A percentile compares a stretch with the other conserved stretches of the same genome.
phyloP scores from a whole-genome alignment of 2,113 vertebrate species.

The Sorex fumeus region DNA sequence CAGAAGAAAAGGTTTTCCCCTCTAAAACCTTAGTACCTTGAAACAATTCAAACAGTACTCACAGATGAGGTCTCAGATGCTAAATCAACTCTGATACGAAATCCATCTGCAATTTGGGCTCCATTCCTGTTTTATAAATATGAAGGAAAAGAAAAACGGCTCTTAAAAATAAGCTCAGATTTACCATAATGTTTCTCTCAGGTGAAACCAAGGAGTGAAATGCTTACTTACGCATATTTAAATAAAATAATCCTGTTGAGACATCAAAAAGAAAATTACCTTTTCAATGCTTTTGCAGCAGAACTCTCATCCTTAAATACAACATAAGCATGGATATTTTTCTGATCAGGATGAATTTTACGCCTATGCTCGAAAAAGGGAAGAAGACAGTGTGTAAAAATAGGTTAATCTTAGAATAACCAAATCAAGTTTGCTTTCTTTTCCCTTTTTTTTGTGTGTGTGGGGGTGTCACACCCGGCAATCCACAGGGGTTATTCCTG shows the following conservation, averaged over 20 bases:
- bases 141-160: background rate
- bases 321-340: slow-evolving; percentile 95
- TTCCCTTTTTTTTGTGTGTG: too few species aligned
- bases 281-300: slow-evolving; percentile 90
- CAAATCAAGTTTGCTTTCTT: slow-evolving; percentile 24
- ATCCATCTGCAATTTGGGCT: slow-evolving; percentile 91
- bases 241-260: background rate
- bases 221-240: background rate
- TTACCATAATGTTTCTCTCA: background rate
- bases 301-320: slow-evolving; percentile 93
- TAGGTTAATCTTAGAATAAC: slow-evolving; percentile 31
- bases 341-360: slow-evolving; percentile 92
- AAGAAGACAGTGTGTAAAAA: slow-evolving; percentile 7
- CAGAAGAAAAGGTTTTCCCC: background rate
- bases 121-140: slow-evolving; percentile 92
- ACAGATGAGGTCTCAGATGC: slow-evolving; percentile 88
- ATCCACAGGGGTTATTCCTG: too few species aligned
- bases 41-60: slow-evolving; percentile 80
- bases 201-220: slow-evolving; percentile 55
- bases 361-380: slow-evolving; percentile 86
- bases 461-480: too few species aligned
- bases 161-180: slow-evolving; percentile 12
- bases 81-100: slow-evolving; percentile 94
- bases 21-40: background rate
- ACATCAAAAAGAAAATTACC: slow-evolving; percentile 87